These are phyloP conservation scores for Borostomias antarcticus DNA, from an alignment of 2,797 vertebrate species.

Conservation along the genomic window DNA sequence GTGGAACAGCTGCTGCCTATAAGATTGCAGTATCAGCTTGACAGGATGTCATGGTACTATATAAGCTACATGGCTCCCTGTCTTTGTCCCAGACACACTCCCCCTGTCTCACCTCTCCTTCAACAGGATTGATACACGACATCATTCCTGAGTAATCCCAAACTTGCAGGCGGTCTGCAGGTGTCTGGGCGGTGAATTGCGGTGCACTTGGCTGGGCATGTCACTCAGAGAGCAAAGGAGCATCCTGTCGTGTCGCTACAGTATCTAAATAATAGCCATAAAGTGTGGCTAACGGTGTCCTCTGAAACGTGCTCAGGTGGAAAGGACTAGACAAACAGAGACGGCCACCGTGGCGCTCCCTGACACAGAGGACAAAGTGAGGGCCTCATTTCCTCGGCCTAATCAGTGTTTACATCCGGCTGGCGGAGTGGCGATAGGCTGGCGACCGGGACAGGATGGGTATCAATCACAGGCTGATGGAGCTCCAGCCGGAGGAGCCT, in stretches of 20 bases:
- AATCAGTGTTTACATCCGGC: slow-evolving; percentile 80
- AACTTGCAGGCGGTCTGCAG: slow-evolving; percentile 49
- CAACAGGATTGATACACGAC: slow-evolving; percentile 45
- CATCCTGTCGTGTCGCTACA: slow-evolving; percentile 73
- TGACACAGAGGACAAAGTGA: slow-evolving; percentile 80
- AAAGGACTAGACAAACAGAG: slow-evolving; percentile 80
- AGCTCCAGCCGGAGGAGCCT: slow-evolving; percentile 50
- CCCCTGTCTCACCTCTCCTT: slow-evolving; percentile 40
- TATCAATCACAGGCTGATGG: slow-evolving; percentile 75
- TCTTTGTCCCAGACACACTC: slow-evolving; percentile 9
- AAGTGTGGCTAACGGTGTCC: slow-evolving; percentile 80
- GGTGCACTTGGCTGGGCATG: slow-evolving; percentile 67
- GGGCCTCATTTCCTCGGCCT: slow-evolving; percentile 79
- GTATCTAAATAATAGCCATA: slow-evolving; percentile 80
- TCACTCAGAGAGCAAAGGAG: slow-evolving; percentile 74
- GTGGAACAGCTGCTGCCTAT: background rate
- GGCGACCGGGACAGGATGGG: slow-evolving; percentile 67
- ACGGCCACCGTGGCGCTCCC: slow-evolving; percentile 72
- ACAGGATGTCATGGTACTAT: background rate
- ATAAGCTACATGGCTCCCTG: background rate
- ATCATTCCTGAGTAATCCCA: slow-evolving; percentile 43
- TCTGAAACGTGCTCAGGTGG: slow-evolving; percentile 80
- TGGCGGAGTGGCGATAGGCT: slow-evolving; percentile 62
- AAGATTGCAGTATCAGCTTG: background rate
- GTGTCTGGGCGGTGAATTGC: slow-evolving; percentile 48